Base-by-base conservation (phyloP, 1,140 invertebrate species). In the Dendrolimus punctatus region DNA sequence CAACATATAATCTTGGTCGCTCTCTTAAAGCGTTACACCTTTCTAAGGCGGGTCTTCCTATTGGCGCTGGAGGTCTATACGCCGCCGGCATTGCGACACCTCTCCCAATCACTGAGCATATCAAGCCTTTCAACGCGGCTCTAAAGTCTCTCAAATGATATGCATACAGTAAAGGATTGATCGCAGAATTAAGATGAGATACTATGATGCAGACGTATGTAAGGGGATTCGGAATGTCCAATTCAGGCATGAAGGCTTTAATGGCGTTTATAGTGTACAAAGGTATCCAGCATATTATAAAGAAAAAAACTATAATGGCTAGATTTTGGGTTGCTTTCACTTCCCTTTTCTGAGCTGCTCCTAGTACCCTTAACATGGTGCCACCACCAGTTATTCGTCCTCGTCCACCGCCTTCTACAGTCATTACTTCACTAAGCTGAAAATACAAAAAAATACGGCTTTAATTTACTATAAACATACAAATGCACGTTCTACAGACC, bases 201-300 rank as follows among this genome's bases (percentile, higher is more conserved):
- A 98, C 88, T 52, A 97, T 94, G 50, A 97, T 97, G 70, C 94
- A 94, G 61, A 93, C 92, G 45, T 95, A 90, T 44, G 95, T 91
- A n/a, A 95, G 70, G 6, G 90, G 85, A 0, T 90, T 87, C 58
- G 91, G 91, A 38, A 95, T 91, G 49, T 90, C 76, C 66, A 93
- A 92, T 3, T 89, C 69, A 0, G 89, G 90, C 66, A 92, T 93
- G 73, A 96, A 96, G 1, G 95, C 95, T 73, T 94, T 91, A 9
- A 96, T 89, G 64, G 94, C 96, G 79, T 98, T 97, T 59, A 96
- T 95, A 37, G 95, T 96, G 84, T 97, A 97, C 4, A 98, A 87
- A 0, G 95, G 95, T 49, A 97, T 94, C 95, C 96, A 98, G 73
- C 95, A 97, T 46, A 97, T 89, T 82, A 97, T 95, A 86, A 98